Evolutionary conservation across 2,797 vertebrate genomes (phyloP), one percentile per base, ranked within the genome.

Genomic region (Menidia menidia): DNA sequence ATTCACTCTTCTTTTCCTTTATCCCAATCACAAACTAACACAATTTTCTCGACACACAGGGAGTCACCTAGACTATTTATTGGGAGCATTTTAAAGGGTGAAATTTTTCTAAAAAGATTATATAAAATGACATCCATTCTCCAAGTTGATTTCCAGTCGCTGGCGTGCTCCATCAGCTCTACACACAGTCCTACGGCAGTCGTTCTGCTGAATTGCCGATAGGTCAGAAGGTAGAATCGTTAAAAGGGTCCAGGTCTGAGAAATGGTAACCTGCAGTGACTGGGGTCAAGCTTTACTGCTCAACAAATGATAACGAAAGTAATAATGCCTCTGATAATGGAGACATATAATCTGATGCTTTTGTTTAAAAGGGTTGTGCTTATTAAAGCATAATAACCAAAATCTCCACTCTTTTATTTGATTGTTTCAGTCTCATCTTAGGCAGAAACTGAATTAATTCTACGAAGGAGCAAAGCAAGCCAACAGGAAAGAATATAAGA

Each of bases 131-230:
- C n/a, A 60, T n/a, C 54, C 50, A 73, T 74, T 2, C 18, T 72
- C 60, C 13, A 43, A 64, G 64, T 51, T 81, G 71, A 91, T 89
- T 91, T 87, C 87, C 12, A 35, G 52, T 64, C 30, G 58, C 25
- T 25, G 25, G 25, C 61, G 39, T 62, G 47, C 52, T 56, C 55
- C 73, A 80, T 91, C 86, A 78, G 57, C 74, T 84, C 79, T 81
- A 85, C 77, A 76, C 61, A 76, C 61, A 66, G 56, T 70, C 63
- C 66, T 54, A 73, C 42, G 41, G 70, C 68, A 71, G 84, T 90
- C 75, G 76, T 85, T 92, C 87, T 75, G 71, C 39, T 6, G 4
- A 14, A 18, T 63, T 69, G 77, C 77, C 78, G 82, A 91, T 85
- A 88, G 88, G 44, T 67, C 2, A 2, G 42, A 73, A 51, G 14